A percentile compares a stretch with the other conserved stretches of the same genome.
Conservation (phyloP, 2,888 invertebrate genomes). For the Nephrotoma guestfalica region DNA sequence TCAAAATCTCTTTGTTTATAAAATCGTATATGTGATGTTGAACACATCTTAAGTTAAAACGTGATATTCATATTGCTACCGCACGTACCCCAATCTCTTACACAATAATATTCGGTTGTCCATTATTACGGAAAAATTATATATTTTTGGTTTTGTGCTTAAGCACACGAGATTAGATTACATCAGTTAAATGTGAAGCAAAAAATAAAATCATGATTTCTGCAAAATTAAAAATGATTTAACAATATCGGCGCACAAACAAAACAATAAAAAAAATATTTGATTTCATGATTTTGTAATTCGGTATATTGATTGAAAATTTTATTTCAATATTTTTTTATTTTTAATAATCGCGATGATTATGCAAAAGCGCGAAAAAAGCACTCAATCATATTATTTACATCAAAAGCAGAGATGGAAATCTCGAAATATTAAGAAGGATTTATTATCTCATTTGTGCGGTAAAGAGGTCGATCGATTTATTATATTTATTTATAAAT, state of each 20-base stretch:
- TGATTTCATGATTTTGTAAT: neutral
- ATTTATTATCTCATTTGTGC: neutral
- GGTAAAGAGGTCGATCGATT: neutral
- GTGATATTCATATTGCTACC: neutral
- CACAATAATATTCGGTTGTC: neutral
- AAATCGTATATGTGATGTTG: neutral
- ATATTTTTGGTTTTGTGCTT: neutral
- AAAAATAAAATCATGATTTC: neutral
- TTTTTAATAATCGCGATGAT: neutral
- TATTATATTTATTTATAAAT: neutral
- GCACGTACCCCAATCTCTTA: neutral
- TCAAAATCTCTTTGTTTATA: neutral
- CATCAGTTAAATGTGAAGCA: neutral
- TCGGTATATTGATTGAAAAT: neutral
- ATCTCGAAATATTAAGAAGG: neutral
- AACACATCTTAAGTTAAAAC: neutral
- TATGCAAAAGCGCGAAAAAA: neutral
- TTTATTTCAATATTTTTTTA: neutral
- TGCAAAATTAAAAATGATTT: neutral
- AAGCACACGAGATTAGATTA: neutral
- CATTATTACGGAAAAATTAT: neutral
- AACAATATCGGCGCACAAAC: neutral
- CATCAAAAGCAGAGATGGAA: neutral
- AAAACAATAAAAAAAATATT: neutral
- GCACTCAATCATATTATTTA: neutral